Evolutionary conservation across 2,888 invertebrate genomes (phyloP), one percentile per base, ranked within the genome.

Genomic region (Tethea ocularis): DNA sequence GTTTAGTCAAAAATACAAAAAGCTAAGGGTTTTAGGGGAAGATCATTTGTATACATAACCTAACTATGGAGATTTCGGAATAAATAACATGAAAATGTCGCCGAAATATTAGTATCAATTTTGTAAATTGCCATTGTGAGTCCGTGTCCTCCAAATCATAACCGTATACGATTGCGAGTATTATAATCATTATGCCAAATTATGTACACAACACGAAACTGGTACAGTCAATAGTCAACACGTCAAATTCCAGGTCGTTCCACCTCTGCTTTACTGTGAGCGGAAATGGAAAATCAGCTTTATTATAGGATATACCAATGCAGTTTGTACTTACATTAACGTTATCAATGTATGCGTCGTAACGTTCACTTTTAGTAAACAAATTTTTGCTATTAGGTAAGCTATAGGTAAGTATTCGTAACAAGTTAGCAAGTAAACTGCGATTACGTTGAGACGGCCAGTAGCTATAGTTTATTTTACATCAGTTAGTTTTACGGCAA

Each of bases 191-290:
- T 53, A 60, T 55, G 57, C 46, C 59, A 57, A 46, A 46, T 46
- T 46, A 33, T 33, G 13, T 33, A 20, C 46, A 46, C 41, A 13
- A 33, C 46, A 33, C 29, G 46, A 57, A 33, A 33, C 17, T 46
- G 41, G 29, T 55, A 46, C 10, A 61, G 33, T 33, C 13, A 13
- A 55, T 61, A 33, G 36, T 52, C 11, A 58, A 46, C 51, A 36
- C n/a, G 24, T 64, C 62, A 61, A 66, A 64, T 61, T 41, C 52
- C 65, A 58, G 72, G 69, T 68, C 65, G 60, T 64, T 70, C 61
- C 65, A 67, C 67, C 63, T 57, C n/a, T 29, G 52, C 46, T n/a
- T n/a, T n/a, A n/a, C n/a, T 57, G 54, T 36, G 52, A 52, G 58
- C 71, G 67, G 69, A 71, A 64, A 61, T 57, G 54, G 61, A 62